Evolutionary conservation across 1,140 invertebrate genomes (phyloP).

Genomic region (Colletes gigas): DNA sequence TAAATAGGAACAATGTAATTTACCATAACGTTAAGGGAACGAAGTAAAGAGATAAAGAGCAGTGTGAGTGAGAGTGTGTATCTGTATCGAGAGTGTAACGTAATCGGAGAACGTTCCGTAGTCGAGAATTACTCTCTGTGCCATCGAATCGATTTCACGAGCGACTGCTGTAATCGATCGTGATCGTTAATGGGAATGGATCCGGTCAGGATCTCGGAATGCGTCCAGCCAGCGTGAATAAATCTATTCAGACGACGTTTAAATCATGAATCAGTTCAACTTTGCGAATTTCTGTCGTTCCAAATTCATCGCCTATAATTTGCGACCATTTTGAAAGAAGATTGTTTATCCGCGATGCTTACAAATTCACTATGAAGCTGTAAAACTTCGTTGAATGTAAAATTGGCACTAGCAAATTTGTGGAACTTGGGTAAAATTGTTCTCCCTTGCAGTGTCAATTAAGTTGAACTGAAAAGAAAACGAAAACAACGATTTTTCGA

Average conservation of each 20-base stretch:
- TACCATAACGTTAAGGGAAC: slow-evolving; percentile 53
- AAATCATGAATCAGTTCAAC: background rate
- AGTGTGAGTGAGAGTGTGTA: background rate
- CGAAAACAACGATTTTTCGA: too few species aligned
- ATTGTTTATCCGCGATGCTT: too few species aligned
- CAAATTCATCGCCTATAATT: too few species aligned
- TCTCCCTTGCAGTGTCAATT: too few species aligned
- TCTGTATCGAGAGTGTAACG: slow-evolving; percentile 47
- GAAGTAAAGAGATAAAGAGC: slow-evolving; percentile 1
- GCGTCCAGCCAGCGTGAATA: background rate
- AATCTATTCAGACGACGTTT: background rate
- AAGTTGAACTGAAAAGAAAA: too few species aligned
- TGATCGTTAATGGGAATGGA: slow-evolving; percentile 8
- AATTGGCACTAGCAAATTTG: too few species aligned
- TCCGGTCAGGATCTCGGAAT: background rate
- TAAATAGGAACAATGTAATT: slow-evolving; percentile 60
- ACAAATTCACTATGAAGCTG: too few species aligned
- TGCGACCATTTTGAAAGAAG: too few species aligned
- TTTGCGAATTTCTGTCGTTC: background rate
- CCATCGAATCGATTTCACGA: slow-evolving; percentile 51
- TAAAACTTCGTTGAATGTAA: too few species aligned
- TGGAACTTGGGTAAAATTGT: too few species aligned
- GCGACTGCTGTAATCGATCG: slow-evolving; percentile 27
- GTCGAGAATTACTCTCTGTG: slow-evolving; percentile 43
- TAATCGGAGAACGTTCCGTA: slow-evolving; percentile 38